A percentile compares a stretch with the other conserved stretches of the same genome.
Evolutionary conservation across 2,888 invertebrate genomes (phyloP).

Genomic region (Tenthredo notha): DNA sequence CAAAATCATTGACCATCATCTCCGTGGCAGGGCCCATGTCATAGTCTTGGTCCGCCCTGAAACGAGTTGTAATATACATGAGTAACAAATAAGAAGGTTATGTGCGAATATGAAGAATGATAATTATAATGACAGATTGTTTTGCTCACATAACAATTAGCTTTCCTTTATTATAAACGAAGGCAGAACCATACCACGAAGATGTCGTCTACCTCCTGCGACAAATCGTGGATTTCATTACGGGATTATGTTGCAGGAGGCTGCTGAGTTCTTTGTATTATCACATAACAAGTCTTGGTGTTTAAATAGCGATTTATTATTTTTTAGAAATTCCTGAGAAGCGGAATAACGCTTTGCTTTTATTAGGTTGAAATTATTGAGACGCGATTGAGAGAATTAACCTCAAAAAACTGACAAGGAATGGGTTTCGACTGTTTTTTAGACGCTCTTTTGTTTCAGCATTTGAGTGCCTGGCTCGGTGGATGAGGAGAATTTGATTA

Average conservation of each 20-base stretch:
- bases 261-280: background rate
- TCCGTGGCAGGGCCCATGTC: slow-evolving; percentile 96
- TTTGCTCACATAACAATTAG: slow-evolving; percentile 57
- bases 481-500: background rate
- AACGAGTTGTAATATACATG: background rate
- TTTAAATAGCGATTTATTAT: too few species aligned
- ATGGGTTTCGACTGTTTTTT: background rate
- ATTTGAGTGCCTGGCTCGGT: background rate
- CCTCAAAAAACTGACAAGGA: slow-evolving; percentile 40
- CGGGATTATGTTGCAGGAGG: background rate
- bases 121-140: background rate
- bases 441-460: background rate
- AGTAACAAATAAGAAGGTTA: too few species aligned
- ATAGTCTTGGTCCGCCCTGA: slow-evolving; percentile 79
- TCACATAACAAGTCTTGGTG: slow-evolving; percentile 30
- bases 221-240: slow-evolving; percentile 34
- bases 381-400: slow-evolving; percentile 22
- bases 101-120: background rate
- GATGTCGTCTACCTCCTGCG: slow-evolving; percentile 54
- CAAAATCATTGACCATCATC: slow-evolving; percentile 98
- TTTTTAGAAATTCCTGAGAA: too few species aligned
- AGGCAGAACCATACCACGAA: slow-evolving; percentile 65
- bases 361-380: background rate
- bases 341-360: background rate
- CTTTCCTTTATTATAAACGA: slow-evolving; percentile 63